Conservation (phyloP, 2,797 vertebrate genomes). For the Clarias platycephalus region DNA sequence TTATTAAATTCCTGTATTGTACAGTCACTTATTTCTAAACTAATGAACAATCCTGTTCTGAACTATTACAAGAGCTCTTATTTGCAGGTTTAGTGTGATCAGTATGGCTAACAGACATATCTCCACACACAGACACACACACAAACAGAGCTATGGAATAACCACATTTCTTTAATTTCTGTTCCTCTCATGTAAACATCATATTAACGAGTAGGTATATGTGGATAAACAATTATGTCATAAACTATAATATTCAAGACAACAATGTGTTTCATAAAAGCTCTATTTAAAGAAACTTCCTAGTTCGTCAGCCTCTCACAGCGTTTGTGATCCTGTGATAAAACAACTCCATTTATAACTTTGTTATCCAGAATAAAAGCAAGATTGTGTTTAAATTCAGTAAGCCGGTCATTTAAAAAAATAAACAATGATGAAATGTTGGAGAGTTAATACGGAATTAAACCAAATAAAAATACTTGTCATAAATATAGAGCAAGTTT, state of each 20-base stretch:
- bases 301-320: neutral
- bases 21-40: neutral
- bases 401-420: neutral
- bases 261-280: neutral
- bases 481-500: neutral
- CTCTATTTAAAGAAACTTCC: neutral
- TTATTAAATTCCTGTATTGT: no score
- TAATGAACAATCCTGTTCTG: neutral
- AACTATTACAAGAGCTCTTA: neutral
- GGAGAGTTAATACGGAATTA: neutral
- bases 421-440: neutral
- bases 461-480: neutral
- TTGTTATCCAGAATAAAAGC: neutral
- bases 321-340: neutral
- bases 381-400: neutral
- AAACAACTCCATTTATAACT: no score
- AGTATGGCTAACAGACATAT: neutral
- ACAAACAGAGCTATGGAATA: neutral
- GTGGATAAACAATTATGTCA: neutral
- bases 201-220: neutral
- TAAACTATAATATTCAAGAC: neutral
- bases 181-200: neutral
- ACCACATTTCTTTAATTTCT: neutral
- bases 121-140: neutral
- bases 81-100: no score